Evolutionary conservation across 2,113 vertebrate genomes (phyloP).

Genomic region (Poeciliopsis retropinna): DNA sequence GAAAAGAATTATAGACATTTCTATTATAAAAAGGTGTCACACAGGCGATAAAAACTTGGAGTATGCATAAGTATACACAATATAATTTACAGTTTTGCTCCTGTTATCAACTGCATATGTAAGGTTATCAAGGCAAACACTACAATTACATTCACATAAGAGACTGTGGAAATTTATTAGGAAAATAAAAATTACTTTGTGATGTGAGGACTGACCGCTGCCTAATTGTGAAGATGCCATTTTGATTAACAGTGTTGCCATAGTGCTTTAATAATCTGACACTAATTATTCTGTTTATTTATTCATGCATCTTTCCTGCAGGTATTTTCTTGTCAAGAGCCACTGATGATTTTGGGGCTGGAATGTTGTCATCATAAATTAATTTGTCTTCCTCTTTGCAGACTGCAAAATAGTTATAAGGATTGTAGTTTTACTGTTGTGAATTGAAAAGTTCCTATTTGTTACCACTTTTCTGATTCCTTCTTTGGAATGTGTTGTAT

Average conservation of each 20-base stretch:
- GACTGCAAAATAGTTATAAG: background rate
- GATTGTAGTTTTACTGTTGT: background rate
- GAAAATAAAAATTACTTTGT: background rate
- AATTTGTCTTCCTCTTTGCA: conserved; percentile 36
- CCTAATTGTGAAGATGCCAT: conserved; percentile 41
- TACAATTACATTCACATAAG: conserved; percentile 13
- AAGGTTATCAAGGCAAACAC: conserved; percentile 4
- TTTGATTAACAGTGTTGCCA: conserved; percentile 36
- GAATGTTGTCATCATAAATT: conserved; percentile 19
- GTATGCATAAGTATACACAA: background rate
- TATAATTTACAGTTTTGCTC: background rate
- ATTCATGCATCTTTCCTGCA: conserved; percentile 45
- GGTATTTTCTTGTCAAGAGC: conserved; percentile 25
- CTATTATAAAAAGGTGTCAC: background rate
- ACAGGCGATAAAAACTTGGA: background rate
- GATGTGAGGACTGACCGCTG: conserved; percentile 32
- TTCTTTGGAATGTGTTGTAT: background rate
- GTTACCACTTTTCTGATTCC: background rate
- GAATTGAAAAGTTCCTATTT: background rate
- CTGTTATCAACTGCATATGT: background rate
- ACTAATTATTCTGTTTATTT: conserved; percentile 54
- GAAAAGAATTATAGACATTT: conserved; percentile 13
- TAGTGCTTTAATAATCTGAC: conserved; percentile 53
- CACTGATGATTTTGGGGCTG: conserved; percentile 1
- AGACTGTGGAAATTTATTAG: background rate